Base-by-base conservation (phyloP, 2,888 invertebrate genomes). In the Branchellion lobata region DNA sequence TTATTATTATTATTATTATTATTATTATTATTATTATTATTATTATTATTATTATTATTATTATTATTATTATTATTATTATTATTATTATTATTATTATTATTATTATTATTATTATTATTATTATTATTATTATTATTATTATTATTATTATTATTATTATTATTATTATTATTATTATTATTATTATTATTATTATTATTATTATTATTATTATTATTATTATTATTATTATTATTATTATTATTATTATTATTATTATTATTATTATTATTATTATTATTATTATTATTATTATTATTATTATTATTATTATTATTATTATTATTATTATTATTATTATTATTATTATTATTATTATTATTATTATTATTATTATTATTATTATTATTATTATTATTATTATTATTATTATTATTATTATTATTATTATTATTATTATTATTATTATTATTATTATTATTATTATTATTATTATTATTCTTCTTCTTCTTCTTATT, bases 221-320 rank as follows among this genome's bases (percentile, higher is more conserved):
- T 3, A 82, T 80, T 68, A 80, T 81, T 79, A 74, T 36, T 74
- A 74, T 36, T 74, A 74, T 74, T 74, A 36, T 74, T 74, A 74
- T 74, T 74, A 36, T 36, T 74, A 74, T 74, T 74, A 36, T 74
- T 74, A 74, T 74, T 74, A 74, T 74, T 72, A 72, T 72, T 72
- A 36, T 74, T 74, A 74, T 74, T 74, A 74, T 74, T 74, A 74
- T 74, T 74, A 74, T 74, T 74, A 36, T 36, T 74, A 74, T 74
- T 74, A 74, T 74, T 74, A 36, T 74, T 74, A 1, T 31, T 47
- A 11, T 77, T 27, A 57, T 68, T 68, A 31, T 65, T 77, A 21
- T 31, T 77, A 65, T 78, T 78, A 34, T 61, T 77, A 65, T 65
- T 78, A 31, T 31, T 68, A 65, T 65, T 78, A 78, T 78, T 68